These are phyloP conservation scores for Danio kyathit DNA, from an alignment of 2,797 vertebrate genomes.

Conservation along the genomic window DNA sequence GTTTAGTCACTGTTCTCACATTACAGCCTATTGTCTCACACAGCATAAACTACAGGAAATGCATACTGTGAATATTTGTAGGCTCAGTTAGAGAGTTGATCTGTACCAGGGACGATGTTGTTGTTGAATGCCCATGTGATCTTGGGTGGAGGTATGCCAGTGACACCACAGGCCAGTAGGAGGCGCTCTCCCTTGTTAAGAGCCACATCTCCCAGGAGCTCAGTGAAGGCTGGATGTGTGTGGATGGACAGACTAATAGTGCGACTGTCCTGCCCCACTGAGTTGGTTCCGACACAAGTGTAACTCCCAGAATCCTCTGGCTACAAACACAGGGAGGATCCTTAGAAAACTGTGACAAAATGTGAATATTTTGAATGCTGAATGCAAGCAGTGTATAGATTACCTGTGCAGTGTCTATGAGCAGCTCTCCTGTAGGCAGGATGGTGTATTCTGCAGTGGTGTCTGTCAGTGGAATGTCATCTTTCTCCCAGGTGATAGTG, in stretches of 20 bases:
- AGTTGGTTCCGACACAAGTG: conserved; percentile 88
- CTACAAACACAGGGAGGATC: conserved; percentile 70
- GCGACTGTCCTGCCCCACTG: conserved; percentile 85
- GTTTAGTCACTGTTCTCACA: background rate
- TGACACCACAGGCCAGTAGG: conserved; percentile 84
- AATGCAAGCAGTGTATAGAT: background rate
- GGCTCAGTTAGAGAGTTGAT: background rate
- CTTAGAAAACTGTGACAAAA: conserved; percentile 7
- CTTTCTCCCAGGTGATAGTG: conserved; percentile 86
- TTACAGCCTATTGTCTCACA: background rate
- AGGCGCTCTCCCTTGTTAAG: conserved; percentile 93
- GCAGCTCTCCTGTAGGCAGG: conserved; percentile 86
- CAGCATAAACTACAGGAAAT: conserved; percentile 1
- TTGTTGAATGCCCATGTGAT: conserved; percentile 96
- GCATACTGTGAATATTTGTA: background rate
- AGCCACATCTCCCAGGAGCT: conserved; percentile 87
- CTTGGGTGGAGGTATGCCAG: conserved; percentile 86
- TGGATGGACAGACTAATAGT: conserved; percentile 82
- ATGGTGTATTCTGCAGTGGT: conserved; percentile 80
- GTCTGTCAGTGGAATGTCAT: conserved; percentile 76
- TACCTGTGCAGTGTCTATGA: conserved; percentile 88
- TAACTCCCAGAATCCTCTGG: conserved; percentile 88
- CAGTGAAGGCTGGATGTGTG: conserved; percentile 87
- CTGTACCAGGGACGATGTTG: conserved; percentile 89
- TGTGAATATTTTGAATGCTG: background rate